Evolutionary conservation across 2,888 invertebrate genomes (phyloP).

Genomic region (Coremacera marginata): DNA sequence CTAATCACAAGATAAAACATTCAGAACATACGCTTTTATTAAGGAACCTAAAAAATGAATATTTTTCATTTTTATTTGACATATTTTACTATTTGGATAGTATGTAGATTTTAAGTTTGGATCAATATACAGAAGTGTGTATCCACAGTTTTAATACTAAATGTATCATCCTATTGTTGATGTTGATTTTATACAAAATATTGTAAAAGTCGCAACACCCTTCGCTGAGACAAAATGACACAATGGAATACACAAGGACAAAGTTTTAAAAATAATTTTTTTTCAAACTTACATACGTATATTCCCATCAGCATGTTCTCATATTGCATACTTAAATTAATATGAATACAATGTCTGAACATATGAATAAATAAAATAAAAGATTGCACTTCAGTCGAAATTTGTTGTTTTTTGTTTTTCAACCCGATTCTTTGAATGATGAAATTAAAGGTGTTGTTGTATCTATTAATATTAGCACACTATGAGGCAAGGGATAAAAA

Average conservation of each 20-base stretch:
- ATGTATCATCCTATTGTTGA: no score
- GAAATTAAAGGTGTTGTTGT: constrained; percentile 73
- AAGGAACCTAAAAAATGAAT: neutral
- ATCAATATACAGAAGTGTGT: neutral
- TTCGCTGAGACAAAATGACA: no score
- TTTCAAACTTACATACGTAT: no score
- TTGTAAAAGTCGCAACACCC: no score
- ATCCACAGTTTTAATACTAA: no score
- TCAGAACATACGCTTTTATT: constrained; percentile 16
- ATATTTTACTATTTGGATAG: neutral
- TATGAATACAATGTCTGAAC: no score
- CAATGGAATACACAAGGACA: no score
- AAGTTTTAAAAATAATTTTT: no score
- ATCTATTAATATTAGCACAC: constrained; percentile 74
- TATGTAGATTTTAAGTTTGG: neutral
- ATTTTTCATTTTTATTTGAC: constrained; percentile 16
- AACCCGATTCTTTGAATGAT: constrained; percentile 57
- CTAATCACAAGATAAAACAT: neutral
- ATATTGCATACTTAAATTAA: no score
- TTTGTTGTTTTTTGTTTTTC: neutral
- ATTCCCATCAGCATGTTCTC: no score
- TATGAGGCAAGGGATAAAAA: constrained; percentile 73
- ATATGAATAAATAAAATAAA: no score
- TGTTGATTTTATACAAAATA: no score
- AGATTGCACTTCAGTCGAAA: neutral